Conservation (phyloP, 1,140 invertebrate species). For the Helicoverpa armigera region DNA sequence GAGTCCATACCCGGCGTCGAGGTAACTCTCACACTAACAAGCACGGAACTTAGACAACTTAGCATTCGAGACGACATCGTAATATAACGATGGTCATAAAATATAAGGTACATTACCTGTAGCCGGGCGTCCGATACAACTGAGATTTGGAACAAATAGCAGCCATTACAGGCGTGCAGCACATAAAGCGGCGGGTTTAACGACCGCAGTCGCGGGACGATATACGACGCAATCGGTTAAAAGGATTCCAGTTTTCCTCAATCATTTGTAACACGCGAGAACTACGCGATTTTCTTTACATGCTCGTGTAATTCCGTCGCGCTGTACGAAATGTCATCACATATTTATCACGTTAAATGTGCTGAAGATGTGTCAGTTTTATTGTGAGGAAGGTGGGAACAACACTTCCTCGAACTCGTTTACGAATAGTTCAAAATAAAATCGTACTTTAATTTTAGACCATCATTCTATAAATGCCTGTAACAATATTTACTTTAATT, state of each 20-base stretch:
- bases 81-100: neutral
- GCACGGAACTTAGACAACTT: too few species aligned
- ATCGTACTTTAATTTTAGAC: too few species aligned
- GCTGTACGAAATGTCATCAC: too few species aligned
- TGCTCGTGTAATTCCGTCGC: neutral
- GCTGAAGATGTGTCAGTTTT: too few species aligned
- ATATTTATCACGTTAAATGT: too few species aligned
- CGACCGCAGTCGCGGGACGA: conserved; percentile 51
- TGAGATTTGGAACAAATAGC: neutral
- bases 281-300: neutral
- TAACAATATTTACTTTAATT: too few species aligned
- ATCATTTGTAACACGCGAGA: neutral
- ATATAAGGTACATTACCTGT: neutral
- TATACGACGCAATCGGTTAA: conserved; percentile 12
- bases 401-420: too few species aligned
- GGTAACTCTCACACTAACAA: conserved; percentile 29
- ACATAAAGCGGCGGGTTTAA: neutral
- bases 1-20: conserved; percentile 62
- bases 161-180: neutral
- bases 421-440: too few species aligned
- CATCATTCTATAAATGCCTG: too few species aligned
- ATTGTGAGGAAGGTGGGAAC: too few species aligned
- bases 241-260: conserved; percentile 1
- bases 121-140: neutral
- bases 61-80: neutral